Conservation (phyloP, 2,113 vertebrate genomes). For the Galemys pyrenaicus region DNA sequence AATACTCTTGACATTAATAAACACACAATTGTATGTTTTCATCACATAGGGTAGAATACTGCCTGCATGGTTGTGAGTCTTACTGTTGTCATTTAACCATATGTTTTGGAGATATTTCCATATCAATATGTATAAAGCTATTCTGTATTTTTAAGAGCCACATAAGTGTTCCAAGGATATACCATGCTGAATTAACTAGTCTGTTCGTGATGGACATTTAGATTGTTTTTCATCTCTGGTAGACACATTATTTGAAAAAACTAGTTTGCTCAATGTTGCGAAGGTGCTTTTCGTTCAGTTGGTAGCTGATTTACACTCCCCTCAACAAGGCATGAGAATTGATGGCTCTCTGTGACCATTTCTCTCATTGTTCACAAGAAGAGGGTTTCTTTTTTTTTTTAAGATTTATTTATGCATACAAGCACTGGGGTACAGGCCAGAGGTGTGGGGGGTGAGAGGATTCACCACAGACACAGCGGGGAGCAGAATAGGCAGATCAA, state of each 20-base stretch:
- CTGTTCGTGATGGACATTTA: background rate
- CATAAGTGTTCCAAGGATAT: background rate
- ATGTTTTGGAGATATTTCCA: background rate
- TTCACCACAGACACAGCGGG: no score
- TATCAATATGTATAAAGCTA: background rate
- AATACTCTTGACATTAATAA: constrained; percentile 17
- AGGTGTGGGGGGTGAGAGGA: no score
- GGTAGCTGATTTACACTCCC: background rate
- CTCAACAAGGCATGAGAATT: background rate
- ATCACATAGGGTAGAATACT: background rate
- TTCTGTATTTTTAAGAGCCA: background rate
- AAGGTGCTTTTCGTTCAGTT: background rate
- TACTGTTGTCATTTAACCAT: background rate
- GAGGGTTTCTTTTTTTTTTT: no score
- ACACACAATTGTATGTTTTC: background rate
- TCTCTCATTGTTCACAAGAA: constrained; percentile 18
- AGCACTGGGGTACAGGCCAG: no score
- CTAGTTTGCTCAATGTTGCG: background rate
- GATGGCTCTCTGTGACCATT: background rate
- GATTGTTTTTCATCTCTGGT: background rate
- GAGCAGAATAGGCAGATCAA: no score
- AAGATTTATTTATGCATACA: no score
- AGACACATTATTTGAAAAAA: background rate
- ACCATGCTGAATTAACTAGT: background rate
- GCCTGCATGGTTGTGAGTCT: background rate